Evolutionary conservation across 2,113 vertebrate species (phyloP).

Genomic region (Chaetops frenatus): DNA sequence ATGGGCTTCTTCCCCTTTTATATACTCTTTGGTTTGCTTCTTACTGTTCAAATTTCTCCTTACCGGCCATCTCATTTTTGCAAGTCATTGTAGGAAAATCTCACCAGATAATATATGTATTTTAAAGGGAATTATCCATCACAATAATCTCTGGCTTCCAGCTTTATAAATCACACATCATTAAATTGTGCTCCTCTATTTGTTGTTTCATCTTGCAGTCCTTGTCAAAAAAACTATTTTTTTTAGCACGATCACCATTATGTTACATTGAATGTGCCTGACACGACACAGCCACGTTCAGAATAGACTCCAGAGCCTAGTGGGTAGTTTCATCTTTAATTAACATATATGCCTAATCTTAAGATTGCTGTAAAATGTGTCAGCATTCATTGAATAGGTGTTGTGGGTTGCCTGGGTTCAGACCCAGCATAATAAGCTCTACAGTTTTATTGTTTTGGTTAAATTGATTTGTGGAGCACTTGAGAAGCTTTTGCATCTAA

Average conservation of each 20-base stretch:
- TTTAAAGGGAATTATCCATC: not conserved
- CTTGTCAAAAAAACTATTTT: not conserved
- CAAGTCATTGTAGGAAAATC: not conserved
- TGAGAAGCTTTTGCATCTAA: not conserved
- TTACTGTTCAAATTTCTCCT: not conserved
- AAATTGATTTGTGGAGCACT: not conserved
- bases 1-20: not conserved
- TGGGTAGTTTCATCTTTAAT: not conserved
- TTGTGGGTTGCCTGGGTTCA: not conserved
- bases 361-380: not conserved
- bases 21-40: not conserved
- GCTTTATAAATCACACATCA: not conserved
- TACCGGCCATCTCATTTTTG: not conserved
- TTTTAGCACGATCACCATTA: not conserved
- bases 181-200: not conserved
- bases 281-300: not conserved
- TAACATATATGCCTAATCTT: not conserved
- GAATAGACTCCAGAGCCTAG: not conserved
- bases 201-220: not conserved
- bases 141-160: not conserved
- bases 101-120: not conserved
- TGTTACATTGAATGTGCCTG: not conserved
- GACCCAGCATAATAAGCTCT: not conserved
- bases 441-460: not conserved
- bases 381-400: not conserved